A percentile compares a stretch with the other conserved stretches of the same genome.
phyloP scores from a whole-genome alignment of 2,888 invertebrate genomes.

The Parapristionchus giblindavisi region DNA sequence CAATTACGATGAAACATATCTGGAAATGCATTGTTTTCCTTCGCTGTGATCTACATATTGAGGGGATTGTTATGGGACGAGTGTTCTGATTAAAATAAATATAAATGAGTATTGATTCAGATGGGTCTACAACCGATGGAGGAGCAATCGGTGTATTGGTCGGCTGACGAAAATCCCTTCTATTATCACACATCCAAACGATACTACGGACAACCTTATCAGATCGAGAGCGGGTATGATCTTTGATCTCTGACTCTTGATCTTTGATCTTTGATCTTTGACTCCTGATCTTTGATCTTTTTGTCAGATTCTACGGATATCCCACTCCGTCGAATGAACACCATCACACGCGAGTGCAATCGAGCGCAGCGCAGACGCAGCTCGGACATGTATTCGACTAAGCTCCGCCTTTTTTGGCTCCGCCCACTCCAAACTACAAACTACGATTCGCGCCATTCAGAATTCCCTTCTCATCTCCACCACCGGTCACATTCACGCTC shows the following conservation, averaged over 20 bases:
- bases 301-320: slow-evolving; percentile 60
- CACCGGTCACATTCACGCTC: background rate
- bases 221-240: slow-evolving; percentile 61
- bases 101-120: background rate
- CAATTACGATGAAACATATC: background rate
- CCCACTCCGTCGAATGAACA: slow-evolving; percentile 39
- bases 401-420: slow-evolving; percentile 4
- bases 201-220: slow-evolving; percentile 67
- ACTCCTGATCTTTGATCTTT: background rate
- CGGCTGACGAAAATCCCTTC: slow-evolving; percentile 68
- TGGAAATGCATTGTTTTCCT: no score
- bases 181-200: slow-evolving; percentile 67
- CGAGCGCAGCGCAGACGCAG: slow-evolving; percentile 57
- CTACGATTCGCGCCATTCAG: background rate
- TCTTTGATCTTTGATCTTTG: background rate
- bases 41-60: no score
- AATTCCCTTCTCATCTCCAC: background rate
- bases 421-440: background rate
- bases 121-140: slow-evolving; percentile 54
- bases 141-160: slow-evolving; percentile 69
- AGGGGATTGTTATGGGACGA: no score
- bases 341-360: slow-evolving; percentile 51
- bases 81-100: no score
- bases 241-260: background rate
- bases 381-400: slow-evolving; percentile 56